phyloP scores from a whole-genome alignment of 2,888 invertebrate species.

The Tanypteryx hageni region DNA sequence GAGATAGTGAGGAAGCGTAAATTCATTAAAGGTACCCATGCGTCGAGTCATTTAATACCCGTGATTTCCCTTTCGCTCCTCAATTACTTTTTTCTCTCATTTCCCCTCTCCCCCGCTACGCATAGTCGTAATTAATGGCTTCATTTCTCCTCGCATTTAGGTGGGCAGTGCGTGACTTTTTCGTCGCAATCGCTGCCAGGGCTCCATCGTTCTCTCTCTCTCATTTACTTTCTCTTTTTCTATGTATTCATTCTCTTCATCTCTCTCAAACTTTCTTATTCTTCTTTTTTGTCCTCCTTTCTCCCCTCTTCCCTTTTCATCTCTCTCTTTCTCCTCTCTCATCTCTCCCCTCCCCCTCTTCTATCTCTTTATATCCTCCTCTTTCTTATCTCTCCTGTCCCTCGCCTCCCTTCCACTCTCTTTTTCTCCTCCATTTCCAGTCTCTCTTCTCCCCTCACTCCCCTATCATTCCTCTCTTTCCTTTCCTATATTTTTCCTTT shows the following conservation, averaged over 20 bases:
- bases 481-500: too few relatives aligned
- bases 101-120: not conserved
- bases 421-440: too few relatives aligned
- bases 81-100: not conserved
- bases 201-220: not conserved
- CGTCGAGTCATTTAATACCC: not conserved
- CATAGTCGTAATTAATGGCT: not conserved
- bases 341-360: not conserved
- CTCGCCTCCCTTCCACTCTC: too few relatives aligned
- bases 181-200: not conserved
- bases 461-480: too few relatives aligned
- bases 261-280: not conserved
- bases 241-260: not conserved
- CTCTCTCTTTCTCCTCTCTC: not conserved
- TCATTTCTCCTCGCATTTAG: not conserved
- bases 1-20: not conserved
- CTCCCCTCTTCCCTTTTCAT: not conserved
- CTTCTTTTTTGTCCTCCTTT: not conserved
- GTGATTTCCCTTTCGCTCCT: not conserved
- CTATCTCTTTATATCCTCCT: not conserved
- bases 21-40: conserved; percentile 23
- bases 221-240: not conserved
- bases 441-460: too few relatives aligned
- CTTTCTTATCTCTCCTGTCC: too few relatives aligned
- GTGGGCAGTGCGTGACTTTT: not conserved